Evolutionary conservation across 2,888 invertebrate species (phyloP).

Genomic region (Eristalis arbustorum): DNA sequence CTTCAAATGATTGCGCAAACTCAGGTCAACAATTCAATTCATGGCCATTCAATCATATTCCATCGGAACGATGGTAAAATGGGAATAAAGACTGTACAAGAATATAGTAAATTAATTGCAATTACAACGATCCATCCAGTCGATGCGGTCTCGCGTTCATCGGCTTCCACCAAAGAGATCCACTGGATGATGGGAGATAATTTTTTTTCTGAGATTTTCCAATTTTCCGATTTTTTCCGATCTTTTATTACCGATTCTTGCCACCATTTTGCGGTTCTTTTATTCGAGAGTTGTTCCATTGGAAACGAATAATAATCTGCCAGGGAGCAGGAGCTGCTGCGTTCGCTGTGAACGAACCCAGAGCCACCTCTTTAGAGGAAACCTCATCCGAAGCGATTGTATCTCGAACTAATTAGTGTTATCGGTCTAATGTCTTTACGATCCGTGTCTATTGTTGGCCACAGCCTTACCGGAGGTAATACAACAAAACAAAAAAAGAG

Average conservation of each 20-base stretch:
- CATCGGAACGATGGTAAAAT: not conserved
- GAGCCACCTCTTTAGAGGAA: constrained; percentile 16
- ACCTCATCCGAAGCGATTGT: constrained; percentile 25
- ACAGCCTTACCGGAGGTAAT: not conserved
- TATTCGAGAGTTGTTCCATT: constrained; percentile 5
- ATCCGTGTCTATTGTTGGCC: constrained; percentile 45
- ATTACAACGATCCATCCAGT: not conserved
- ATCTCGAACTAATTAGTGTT: constrained; percentile 61
- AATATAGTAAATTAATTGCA: constrained; percentile 15
- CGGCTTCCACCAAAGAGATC: constrained; percentile 10
- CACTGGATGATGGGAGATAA: not conserved
- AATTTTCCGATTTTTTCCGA: not conserved
- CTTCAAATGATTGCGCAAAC: not conserved
- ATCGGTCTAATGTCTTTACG: constrained; percentile 58
- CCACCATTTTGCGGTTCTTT: constrained; percentile 40
- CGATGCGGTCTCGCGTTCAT: not conserved
- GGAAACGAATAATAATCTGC: constrained; percentile 14
- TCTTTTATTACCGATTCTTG: constrained; percentile 21
- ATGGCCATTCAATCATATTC: not conserved
- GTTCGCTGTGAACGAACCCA: not conserved
- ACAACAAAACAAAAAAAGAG: not conserved
- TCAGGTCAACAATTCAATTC: constrained; percentile 1
- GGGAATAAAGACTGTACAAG: not conserved
- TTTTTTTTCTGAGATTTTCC: not conserved
- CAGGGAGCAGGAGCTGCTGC: not conserved